A percentile compares a stretch with the other conserved stretches of the same genome.
Evolutionary conservation across 2,888 invertebrate species (phyloP).

Genomic region (Germaria angustata): DNA sequence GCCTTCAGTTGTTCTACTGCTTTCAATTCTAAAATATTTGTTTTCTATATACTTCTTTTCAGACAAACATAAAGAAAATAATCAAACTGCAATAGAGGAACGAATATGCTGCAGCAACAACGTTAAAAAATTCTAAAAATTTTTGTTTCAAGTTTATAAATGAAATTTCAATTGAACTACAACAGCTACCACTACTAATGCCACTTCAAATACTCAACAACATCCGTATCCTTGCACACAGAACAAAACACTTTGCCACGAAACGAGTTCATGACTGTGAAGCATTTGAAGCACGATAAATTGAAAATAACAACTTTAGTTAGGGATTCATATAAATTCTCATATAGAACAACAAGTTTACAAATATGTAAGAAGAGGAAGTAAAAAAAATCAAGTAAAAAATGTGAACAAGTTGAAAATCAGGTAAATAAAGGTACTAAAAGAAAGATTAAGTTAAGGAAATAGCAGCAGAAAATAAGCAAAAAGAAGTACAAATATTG

Average conservation of each 20-base stretch:
- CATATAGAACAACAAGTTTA: constrained; percentile 15
- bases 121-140: constrained; percentile 28
- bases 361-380: background rate
- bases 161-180: constrained; percentile 39
- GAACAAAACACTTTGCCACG: constrained; percentile 7
- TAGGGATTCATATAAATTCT: constrained; percentile 23
- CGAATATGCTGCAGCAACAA: background rate
- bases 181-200: constrained; percentile 10
- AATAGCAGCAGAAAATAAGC: constrained; percentile 1
- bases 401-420: constrained; percentile 6
- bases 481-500: background rate
- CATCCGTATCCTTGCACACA: constrained; percentile 10
- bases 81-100: constrained; percentile 2
- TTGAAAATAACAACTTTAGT: constrained; percentile 13
- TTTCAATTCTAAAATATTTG: constrained; percentile 20
- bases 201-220: constrained; percentile 31
- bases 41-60: constrained; percentile 25
- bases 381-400: background rate
- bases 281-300: background rate
- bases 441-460: background rate
- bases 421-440: background rate
- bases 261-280: constrained; percentile 39
- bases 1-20: constrained; percentile 15
- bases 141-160: constrained; percentile 27
- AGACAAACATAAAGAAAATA: constrained; percentile 5